A percentile compares a stretch with the other conserved stretches of the same genome.
phyloP scores from a whole-genome alignment of 2,888 invertebrate species.

The Lampropteryx suffumata region DNA sequence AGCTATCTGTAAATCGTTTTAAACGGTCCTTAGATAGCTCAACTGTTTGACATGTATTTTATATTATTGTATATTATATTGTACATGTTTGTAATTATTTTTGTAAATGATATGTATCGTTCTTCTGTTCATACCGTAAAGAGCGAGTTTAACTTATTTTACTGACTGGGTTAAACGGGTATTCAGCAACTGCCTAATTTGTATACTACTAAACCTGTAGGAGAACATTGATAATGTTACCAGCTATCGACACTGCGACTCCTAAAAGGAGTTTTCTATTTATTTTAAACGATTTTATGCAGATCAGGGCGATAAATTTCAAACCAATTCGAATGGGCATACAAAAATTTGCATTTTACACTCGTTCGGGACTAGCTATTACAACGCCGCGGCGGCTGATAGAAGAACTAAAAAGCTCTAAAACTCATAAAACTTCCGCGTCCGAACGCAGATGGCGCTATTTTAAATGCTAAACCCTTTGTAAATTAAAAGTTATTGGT shows the following conservation, averaged over 20 bases:
- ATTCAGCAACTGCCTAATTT: too few relatives aligned
- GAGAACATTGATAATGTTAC: conserved; percentile 6
- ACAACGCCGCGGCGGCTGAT: conserved; percentile 48
- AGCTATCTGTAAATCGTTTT: too few relatives aligned
- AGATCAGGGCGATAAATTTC: conserved; percentile 30
- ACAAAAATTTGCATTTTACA: conserved; percentile 41
- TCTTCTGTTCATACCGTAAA: too few relatives aligned
- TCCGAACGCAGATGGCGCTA: conserved; percentile 63
- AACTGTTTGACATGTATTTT: too few relatives aligned
- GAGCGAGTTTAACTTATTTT: too few relatives aligned
- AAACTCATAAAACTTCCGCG: conserved; percentile 43
- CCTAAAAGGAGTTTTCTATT: conserved; percentile 25
- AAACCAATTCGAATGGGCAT: conserved; percentile 28
- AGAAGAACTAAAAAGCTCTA: conserved; percentile 61
- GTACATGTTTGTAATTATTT: too few relatives aligned
- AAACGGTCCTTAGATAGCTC: too few relatives aligned
- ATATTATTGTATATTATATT: too few relatives aligned
- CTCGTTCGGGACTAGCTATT: conserved; percentile 29
- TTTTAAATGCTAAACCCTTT: conserved; percentile 45
- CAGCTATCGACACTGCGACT: conserved; percentile 14
- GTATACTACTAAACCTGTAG: conserved; percentile 12
- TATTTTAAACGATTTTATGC: conserved; percentile 32
- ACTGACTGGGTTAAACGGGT: too few relatives aligned
- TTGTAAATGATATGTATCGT: too few relatives aligned
- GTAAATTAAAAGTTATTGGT: conserved; percentile 56